A percentile compares a stretch with the other conserved stretches of the same genome.
phyloP scores from a whole-genome alignment of 2,888 invertebrate genomes.

The Timandra comae region DNA sequence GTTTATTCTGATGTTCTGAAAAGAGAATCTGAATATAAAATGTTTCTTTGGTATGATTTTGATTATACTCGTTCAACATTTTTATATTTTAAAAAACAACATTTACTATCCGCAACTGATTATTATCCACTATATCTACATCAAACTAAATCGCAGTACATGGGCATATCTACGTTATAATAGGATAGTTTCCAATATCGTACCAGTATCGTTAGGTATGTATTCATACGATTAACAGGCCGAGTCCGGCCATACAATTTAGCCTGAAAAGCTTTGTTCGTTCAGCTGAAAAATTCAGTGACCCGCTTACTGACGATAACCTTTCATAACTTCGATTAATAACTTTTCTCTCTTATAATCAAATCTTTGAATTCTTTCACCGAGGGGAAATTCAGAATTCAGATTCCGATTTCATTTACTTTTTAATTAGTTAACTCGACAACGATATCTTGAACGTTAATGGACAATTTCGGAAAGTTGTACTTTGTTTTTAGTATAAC shows the following conservation, averaged over 20 bases:
- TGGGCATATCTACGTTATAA: too few species aligned
- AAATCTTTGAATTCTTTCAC: slow-evolving; percentile 46
- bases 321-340: slow-evolving; percentile 47
- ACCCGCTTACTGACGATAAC: slow-evolving; percentile 35
- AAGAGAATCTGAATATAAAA: too few species aligned
- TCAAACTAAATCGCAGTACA: too few species aligned
- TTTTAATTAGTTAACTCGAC: slow-evolving; percentile 54
- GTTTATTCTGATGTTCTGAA: too few species aligned
- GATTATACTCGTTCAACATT: too few species aligned
- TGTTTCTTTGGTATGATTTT: too few species aligned
- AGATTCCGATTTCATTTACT: slow-evolving; percentile 31
- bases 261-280: slow-evolving; percentile 27
- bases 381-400: slow-evolving; percentile 23
- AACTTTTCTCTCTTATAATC: slow-evolving; percentile 46
- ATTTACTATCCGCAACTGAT: too few species aligned
- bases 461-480: slow-evolving; percentile 9
- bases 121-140: too few species aligned
- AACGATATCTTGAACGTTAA: slow-evolving; percentile 23
- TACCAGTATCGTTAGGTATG: not conserved
- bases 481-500: too few species aligned
- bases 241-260: slow-evolving; percentile 4
- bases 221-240: not conserved
- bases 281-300: slow-evolving; percentile 44
- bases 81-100: too few species aligned
- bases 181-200: not conserved